Conservation (phyloP, 2,888 invertebrate species). For the Caenorhabditis sp. region DNA sequence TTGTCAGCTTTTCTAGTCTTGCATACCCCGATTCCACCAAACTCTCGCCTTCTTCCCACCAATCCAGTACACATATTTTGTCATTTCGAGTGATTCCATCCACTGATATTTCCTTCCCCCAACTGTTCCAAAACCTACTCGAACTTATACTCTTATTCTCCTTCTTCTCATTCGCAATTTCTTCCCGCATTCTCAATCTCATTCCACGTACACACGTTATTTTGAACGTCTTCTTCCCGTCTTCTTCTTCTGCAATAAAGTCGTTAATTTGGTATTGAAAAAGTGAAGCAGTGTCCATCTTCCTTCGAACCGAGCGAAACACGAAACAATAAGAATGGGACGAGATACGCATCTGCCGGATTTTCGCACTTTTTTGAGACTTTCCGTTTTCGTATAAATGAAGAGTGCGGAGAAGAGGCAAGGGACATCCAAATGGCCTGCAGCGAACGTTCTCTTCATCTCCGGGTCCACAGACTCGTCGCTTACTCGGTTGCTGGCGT, state of each 20-base stretch:
- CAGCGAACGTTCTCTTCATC: conserved; percentile 40
- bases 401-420: not conserved
- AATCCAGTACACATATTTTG: conserved; percentile 44
- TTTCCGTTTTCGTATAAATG: conserved; percentile 28
- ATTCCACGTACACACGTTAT: conserved; percentile 54
- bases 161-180: not conserved
- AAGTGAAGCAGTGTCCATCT: conserved; percentile 5
- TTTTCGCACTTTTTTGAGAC: conserved; percentile 58
- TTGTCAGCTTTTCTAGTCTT: not conserved
- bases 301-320: conserved; percentile 48
- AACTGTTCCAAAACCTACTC: conserved; percentile 13
- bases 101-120: conserved; percentile 3
- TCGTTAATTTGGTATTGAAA: conserved; percentile 26
- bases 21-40: not conserved
- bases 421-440: conserved; percentile 23
- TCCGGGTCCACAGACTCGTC: conserved; percentile 59
- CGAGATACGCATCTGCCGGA: conserved; percentile 55
- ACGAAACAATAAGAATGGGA: conserved; percentile 41
- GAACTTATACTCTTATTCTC: no score
- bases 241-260: conserved; percentile 57
- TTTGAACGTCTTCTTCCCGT: conserved; percentile 49
- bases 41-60: conserved; percentile 3
- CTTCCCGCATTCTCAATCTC: conserved; percentile 27
- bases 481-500: conserved; percentile 59
- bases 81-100: conserved; percentile 39